Conservation (phyloP, 1,140 invertebrate genomes). For the Pseudachorutes palmiensis region DNA sequence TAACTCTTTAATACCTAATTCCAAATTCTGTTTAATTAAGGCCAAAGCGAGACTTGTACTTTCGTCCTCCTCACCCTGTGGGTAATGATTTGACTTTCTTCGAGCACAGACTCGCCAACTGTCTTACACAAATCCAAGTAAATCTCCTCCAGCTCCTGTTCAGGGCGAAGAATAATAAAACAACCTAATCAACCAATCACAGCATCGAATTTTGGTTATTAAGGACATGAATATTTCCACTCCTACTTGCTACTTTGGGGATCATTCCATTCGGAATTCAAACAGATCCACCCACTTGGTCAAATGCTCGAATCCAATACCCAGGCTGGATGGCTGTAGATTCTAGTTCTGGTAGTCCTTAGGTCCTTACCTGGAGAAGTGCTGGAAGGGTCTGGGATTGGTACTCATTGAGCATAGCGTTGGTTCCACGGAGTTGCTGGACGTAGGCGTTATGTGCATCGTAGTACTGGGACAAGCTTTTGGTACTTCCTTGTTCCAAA, state of each 20-base stretch:
- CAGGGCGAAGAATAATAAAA: slow-evolving; percentile 7
- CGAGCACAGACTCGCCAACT: slow-evolving; percentile 67
- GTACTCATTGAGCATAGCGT: slow-evolving; percentile 69
- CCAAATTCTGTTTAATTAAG: neutral
- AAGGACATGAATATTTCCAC: no score
- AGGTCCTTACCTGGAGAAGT: slow-evolving; percentile 57
- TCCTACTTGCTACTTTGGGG: no score
- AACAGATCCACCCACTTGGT: no score
- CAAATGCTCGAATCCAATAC: no score
- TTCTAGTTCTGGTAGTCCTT: neutral
- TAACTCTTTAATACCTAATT: neutral
- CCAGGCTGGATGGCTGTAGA: no score
- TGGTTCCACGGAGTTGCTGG: slow-evolving; percentile 79
- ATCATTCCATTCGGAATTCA: no score
- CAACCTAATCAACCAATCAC: no score
- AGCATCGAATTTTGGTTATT: no score
- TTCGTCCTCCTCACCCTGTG: slow-evolving; percentile 67
- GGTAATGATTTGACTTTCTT: slow-evolving; percentile 69
- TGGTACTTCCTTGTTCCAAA: slow-evolving; percentile 51
- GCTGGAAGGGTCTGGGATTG: slow-evolving; percentile 65
- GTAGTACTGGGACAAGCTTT: slow-evolving; percentile 66
- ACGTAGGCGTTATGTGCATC: slow-evolving; percentile 90
- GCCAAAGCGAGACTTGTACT: no score
- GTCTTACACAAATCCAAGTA: slow-evolving; percentile 71
- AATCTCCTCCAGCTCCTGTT: slow-evolving; percentile 75